A percentile compares a stretch with the other conserved stretches of the same genome.
phyloP scores from a whole-genome alignment of 1,140 invertebrate species.

The Drosophila ficusphila region DNA sequence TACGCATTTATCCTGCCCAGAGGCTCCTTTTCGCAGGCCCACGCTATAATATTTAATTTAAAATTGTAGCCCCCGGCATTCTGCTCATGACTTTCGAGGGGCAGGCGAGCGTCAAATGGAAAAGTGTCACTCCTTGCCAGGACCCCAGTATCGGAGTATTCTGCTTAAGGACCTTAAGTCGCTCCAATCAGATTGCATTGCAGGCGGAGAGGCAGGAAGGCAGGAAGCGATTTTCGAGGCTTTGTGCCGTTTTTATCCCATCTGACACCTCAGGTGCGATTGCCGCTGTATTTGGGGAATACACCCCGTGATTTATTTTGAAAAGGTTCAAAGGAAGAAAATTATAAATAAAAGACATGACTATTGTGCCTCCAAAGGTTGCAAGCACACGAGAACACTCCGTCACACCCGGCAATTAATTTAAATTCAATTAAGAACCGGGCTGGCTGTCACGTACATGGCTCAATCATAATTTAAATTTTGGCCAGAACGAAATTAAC shows the following conservation, averaged over 20 bases:
- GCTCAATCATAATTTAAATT: constrained; percentile 63
- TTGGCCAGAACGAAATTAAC: constrained; percentile 42
- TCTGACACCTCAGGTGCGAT: constrained; percentile 3
- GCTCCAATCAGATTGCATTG: constrained; percentile 17
- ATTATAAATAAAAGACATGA: background rate
- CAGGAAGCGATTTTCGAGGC: constrained; percentile 28
- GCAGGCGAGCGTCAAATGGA: constrained; percentile 46
- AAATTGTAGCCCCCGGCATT: constrained; percentile 54
- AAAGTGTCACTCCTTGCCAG: constrained; percentile 38
- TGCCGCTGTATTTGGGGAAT: background rate
- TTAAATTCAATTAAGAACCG: constrained; percentile 60
- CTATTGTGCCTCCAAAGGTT: background rate
- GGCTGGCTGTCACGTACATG: constrained; percentile 33
- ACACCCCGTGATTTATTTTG: background rate
- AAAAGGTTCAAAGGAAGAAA: background rate
- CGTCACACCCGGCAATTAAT: constrained; percentile 36
- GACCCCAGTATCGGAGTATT: constrained; percentile 7
- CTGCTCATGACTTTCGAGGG: constrained; percentile 37
- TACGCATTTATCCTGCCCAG: constrained; percentile 52
- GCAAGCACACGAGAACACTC: background rate
- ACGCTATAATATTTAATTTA: constrained; percentile 67
- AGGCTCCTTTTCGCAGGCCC: constrained; percentile 33
- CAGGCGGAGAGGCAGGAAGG: background rate
- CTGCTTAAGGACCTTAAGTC: constrained; percentile 16
- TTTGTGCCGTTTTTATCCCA: constrained; percentile 2